A percentile compares a stretch with the other conserved stretches of the same genome.
These are phyloP conservation scores for Emydura subglobosa DNA, from an alignment of 2,113 vertebrate genomes.

Conservation along the genomic window DNA sequence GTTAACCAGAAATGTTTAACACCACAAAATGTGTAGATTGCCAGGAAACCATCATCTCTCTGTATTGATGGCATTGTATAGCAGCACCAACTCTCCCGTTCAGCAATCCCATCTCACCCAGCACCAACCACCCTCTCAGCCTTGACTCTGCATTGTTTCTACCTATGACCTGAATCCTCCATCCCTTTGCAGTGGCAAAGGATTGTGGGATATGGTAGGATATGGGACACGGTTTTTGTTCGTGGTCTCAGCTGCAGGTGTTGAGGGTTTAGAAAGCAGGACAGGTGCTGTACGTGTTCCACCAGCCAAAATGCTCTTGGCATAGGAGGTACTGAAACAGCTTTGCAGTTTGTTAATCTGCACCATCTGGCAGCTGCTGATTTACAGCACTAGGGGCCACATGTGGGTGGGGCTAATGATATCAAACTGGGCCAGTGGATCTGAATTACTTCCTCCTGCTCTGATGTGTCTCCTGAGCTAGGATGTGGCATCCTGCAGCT, in stretches of 20 bases:
- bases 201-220: rapidly evolving
- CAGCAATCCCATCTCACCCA: not conserved
- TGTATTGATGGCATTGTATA: not conserved
- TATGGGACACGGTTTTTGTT: rapidly evolving
- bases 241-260: not conserved
- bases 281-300: not conserved
- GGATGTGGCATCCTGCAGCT: not conserved
- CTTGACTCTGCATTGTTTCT: not conserved
- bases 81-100: not conserved
- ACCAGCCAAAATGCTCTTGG: not conserved
- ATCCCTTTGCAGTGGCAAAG: not conserved
- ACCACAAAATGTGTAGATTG: not conserved
- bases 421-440: not conserved
- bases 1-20: not conserved
- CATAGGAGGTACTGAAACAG: not conserved
- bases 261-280: not conserved
- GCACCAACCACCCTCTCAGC: not conserved
- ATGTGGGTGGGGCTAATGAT: not conserved
- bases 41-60: not conserved
- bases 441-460: not conserved
- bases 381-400: not conserved
- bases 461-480: rapidly evolving
- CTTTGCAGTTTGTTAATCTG: not conserved
- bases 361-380: not conserved
- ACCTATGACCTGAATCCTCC: not conserved